Base-by-base conservation (phyloP, 1,140 invertebrate species). In the Stegodyphus dumicola region DNA sequence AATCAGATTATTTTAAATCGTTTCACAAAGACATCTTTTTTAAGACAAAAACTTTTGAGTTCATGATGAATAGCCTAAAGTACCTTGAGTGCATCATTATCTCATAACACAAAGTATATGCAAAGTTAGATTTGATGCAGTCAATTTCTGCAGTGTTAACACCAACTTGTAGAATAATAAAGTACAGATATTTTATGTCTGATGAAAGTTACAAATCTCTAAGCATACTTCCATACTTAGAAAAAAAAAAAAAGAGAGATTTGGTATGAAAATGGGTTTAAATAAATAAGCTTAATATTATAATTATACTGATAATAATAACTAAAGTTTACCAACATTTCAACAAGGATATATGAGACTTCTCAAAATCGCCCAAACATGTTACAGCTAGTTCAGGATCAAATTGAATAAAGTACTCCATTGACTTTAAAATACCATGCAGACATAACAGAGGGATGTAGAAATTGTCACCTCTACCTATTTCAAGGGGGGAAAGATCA, bases 371-470 rank as follows among this genome's bases (percentile, higher is more conserved):
- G 5, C 13, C 2, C 33, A 79, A 79, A 9, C n/a, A 13, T 4
- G 52, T 10, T 6, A 70, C 7, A 15, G 77, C 65, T 69, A 70
- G 51, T 33, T 69, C 17, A 79, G 48, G 13, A 48, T 70, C 66
- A 54, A 70, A 79, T 3, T 70, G 17, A 79, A 70, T 69, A 11
- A 79, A 56, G n/a, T 15, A 70, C 15, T 79, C 65, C 18, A 79
- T 15, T 69, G 77, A 70, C 15, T 79, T 79, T 9, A 79, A 56
- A 6, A 79, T 13, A 54, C 77, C 77, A 79, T 79, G 77, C 53
- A 69, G 49, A 53, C 10, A 11, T 70, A 79, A 15, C 9, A 79
- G 77, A 17, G 69, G 65, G 11, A 0, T 48, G 15, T 70, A 79
- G 70, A 69, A 79, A 33, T 49, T 53, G 53, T 18, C 7, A n/a